Base-by-base conservation (phyloP, 2,113 vertebrate genomes). In the Eubucco bourcierii region DNA sequence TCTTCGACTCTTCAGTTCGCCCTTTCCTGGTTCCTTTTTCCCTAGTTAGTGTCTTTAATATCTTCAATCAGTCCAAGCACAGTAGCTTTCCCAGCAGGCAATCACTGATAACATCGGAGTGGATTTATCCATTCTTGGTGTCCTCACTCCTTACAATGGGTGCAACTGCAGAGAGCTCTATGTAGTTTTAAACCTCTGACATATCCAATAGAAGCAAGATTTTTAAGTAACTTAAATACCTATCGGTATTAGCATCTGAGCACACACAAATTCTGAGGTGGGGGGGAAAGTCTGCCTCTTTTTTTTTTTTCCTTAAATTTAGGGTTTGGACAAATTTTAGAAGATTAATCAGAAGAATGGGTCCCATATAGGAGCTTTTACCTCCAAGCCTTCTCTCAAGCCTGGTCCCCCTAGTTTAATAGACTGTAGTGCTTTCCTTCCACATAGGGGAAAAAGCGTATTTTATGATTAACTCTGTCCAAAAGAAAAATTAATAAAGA, bases 31-130 rank as follows among this genome's bases (percentile, higher is more conserved):
- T 23, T 56, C 37, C 81, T 82, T 58, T 56, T 8, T 70, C 55
- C 21, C 17, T 27, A 28, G 24, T 4, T 41, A 84, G 18, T 16
- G 8, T 70, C 52, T 7, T 7, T 25, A 52, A 74, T 27, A 80
- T 55, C 70, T 25, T 61, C 34, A 50, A 70, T 21, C 28, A 73
- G 15, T 4, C 5, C 0, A 87, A 33, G 16, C 0, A 0, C 68
- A 8, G 29, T 25, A 16, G 7, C 19, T 34, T 41, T 81, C 55
- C 59, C 27, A 68, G 59, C 39, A 92, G 20, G 27, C 25, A 65
- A 29, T 19, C 46, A 41, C 29, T 14, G 18, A 24, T 12, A 81
- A 47, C 21, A 65, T 10, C 0, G 0, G 1, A 61, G n/a, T 2
- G 19, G 6, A 23, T 33, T 78, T 72, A 24, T 55, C 21, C 34